Evolutionary conservation across 2,888 invertebrate species (phyloP).

Genomic region (Pterostichus madidus): DNA sequence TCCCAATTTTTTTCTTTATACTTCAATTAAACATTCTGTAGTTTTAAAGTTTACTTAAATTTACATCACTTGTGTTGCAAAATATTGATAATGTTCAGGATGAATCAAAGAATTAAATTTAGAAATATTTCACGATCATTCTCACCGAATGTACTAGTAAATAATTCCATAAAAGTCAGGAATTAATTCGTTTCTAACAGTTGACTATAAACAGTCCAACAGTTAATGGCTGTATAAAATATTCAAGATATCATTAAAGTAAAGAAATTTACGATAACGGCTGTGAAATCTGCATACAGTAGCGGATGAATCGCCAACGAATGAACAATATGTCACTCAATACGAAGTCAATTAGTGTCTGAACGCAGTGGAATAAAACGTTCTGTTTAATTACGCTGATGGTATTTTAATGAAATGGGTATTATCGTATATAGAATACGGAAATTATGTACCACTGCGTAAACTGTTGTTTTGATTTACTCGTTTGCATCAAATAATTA

Average conservation of each 20-base stretch:
- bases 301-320: constrained; percentile 8
- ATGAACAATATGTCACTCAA: constrained; percentile 55
- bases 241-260: constrained; percentile 41
- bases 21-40: no score
- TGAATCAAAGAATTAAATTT: no score
- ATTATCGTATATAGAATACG: constrained; percentile 21
- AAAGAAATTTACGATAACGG: constrained; percentile 42
- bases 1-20: no score
- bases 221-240: constrained; percentile 24
- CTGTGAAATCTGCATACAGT: constrained; percentile 20
- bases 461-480: no score
- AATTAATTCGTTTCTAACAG: not conserved
- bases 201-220: not conserved
- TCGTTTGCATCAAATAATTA: no score
- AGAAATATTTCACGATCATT: no score
- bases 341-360: constrained; percentile 29
- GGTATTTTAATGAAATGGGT: constrained; percentile 48
- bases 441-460: constrained; percentile 8
- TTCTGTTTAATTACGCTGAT: constrained; percentile 16
- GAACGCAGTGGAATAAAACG: constrained; percentile 26
- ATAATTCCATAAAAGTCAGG: not conserved
- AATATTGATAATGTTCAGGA: no score
- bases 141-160: no score
- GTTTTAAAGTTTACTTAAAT: no score
- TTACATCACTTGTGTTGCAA: no score